phyloP scores from a whole-genome alignment of 2,113 vertebrate genomes.

The Lepisosteus oculatus region DNA sequence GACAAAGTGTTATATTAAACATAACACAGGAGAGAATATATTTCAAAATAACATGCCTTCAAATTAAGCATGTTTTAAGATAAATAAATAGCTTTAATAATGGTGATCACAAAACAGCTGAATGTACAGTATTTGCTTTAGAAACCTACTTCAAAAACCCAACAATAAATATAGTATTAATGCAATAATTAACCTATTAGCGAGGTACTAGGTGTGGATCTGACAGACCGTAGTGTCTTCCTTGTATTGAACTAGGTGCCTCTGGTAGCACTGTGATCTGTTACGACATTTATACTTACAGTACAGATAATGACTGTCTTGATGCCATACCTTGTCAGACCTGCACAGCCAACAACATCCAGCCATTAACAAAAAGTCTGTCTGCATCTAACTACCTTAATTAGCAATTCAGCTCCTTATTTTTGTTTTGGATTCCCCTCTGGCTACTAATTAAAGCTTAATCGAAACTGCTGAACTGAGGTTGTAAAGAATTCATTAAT shows the following conservation, averaged over 20 bases:
- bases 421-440: slow-evolving; percentile 99
- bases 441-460: slow-evolving; percentile 99
- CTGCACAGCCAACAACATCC: slow-evolving; percentile 74
- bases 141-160: no score
- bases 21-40: no score
- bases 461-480: slow-evolving; percentile 99
- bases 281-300: slow-evolving; percentile 62
- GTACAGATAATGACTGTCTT: slow-evolving; percentile 60
- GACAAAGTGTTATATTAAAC: no score
- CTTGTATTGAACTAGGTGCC: slow-evolving; percentile 69
- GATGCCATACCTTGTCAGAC: slow-evolving; percentile 80
- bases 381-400: slow-evolving; percentile 90
- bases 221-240: slow-evolving; percentile 59
- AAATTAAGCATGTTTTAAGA: no score
- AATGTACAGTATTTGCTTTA: no score
- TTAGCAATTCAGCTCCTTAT: slow-evolving; percentile 98
- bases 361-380: slow-evolving; percentile 81
- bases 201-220: slow-evolving; percentile 59
- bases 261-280: slow-evolving; percentile 52
- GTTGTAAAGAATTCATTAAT: slow-evolving; percentile 99
- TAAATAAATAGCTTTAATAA: no score
- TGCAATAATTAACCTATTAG: slow-evolving; percentile 56
- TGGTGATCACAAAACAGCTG: no score
- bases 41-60: no score
- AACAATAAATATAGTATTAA: not conserved